Conservation (phyloP, 2,113 vertebrate genomes). For the Azemiops feae region DNA sequence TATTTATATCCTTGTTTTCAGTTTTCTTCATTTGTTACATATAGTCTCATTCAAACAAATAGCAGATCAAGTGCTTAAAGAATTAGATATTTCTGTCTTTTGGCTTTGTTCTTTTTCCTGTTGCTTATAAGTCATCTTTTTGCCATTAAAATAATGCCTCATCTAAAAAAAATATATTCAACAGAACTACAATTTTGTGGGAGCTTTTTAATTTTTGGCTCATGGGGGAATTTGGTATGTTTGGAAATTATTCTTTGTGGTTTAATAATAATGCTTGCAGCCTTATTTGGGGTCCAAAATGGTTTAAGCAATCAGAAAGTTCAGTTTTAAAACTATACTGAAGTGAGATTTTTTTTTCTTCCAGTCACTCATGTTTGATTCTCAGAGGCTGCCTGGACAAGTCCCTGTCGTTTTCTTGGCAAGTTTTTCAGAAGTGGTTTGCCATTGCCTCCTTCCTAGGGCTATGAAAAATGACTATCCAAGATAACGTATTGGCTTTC, state of each 20-base stretch:
- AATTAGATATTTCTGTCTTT: not conserved
- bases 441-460: not conserved
- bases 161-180: not conserved
- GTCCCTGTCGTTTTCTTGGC: not conserved
- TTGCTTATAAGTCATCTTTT: slow-evolving; percentile 6
- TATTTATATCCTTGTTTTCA: not conserved
- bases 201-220: not conserved
- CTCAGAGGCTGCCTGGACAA: not conserved
- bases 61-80: not conserved
- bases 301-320: not conserved
- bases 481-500: not conserved
- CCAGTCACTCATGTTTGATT: not conserved
- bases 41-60: not conserved
- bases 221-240: not conserved
- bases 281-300: not conserved
- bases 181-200: not conserved
- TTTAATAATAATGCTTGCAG: not conserved
- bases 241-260: not conserved
- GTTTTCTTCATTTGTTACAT: not conserved
- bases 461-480: not conserved
- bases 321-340: not conserved
- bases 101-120: not conserved
- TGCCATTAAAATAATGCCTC: not conserved
- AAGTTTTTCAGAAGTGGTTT: not conserved
- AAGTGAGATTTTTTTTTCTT: not conserved